Conservation (phyloP, 2,113 vertebrate species). For the Myanophis thanlyinensis region DNA sequence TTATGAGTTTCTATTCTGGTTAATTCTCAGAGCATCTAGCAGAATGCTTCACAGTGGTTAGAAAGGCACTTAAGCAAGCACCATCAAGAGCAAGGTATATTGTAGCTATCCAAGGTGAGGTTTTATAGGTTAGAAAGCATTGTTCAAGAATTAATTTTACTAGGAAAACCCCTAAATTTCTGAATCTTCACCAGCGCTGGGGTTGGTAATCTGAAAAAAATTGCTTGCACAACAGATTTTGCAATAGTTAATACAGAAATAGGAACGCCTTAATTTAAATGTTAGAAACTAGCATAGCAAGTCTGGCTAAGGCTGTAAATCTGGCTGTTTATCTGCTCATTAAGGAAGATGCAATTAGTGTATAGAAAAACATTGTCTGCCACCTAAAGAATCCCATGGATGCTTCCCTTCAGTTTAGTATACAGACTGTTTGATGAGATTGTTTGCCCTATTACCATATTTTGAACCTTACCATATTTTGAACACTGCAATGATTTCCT, state of each 20-base stretch:
- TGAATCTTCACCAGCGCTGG: background rate
- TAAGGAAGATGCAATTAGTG: slow-evolving; percentile 21
- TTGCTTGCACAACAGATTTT: slow-evolving; percentile 4
- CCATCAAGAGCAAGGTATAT: background rate
- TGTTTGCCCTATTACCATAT: slow-evolving; percentile 5
- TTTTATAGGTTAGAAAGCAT: background rate
- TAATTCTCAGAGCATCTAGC: background rate
- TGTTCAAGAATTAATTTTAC: background rate
- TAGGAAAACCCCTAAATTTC: background rate
- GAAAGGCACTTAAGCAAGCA: background rate
- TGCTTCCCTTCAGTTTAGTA: slow-evolving; percentile 19
- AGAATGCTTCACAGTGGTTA: background rate
- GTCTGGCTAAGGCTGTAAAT: slow-evolving; percentile 10
- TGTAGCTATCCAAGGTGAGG: background rate
- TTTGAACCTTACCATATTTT: slow-evolving; percentile 33
- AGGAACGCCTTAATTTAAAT: slow-evolving; percentile 12
- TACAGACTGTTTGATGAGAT: slow-evolving; percentile 35
- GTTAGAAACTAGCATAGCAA: slow-evolving; percentile 16
- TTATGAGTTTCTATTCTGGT: background rate
- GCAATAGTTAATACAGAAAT: background rate
- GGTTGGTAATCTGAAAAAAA: background rate
- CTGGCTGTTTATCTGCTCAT: slow-evolving; percentile 13
- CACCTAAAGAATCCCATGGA: slow-evolving; percentile 22
- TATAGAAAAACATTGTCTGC: slow-evolving; percentile 19
- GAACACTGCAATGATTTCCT: slow-evolving; percentile 8